phyloP scores from a whole-genome alignment of 1,140 invertebrate species.

The Drosophila pandora region DNA sequence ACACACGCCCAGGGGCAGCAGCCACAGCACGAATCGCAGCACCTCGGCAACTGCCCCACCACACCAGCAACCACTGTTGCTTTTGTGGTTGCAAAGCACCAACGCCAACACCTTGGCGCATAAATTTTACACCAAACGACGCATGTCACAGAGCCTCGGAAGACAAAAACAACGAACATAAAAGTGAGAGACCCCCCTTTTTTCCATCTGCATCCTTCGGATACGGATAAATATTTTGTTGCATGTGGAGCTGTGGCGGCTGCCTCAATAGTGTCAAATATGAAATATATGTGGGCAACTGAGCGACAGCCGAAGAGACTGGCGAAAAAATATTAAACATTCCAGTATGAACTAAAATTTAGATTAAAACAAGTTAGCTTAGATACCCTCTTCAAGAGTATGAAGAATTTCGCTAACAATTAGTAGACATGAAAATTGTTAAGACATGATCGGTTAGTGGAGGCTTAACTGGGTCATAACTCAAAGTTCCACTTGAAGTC shows the following conservation, averaged over 20 bases:
- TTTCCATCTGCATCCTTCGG: not conserved
- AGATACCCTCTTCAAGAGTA: not conserved
- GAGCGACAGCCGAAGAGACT: slow-evolving; percentile 31
- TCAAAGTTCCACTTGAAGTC: slow-evolving; percentile 25
- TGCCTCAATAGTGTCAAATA: slow-evolving; percentile 74
- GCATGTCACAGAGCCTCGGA: slow-evolving; percentile 55
- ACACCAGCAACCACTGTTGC: slow-evolving; percentile 10
- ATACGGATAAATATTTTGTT: slow-evolving; percentile 37
- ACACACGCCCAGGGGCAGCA: slow-evolving; percentile 48
- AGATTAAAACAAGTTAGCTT: too few relatives aligned
- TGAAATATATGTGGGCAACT: slow-evolving; percentile 74
- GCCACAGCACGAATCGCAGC: slow-evolving; percentile 13
- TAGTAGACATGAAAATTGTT: not conserved
- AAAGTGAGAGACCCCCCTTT: not conserved
- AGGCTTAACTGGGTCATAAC: slow-evolving; percentile 2
- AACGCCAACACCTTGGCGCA: slow-evolving; percentile 75
- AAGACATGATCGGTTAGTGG: not conserved
- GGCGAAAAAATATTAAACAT: slow-evolving; percentile 7
- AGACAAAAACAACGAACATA: not conserved
- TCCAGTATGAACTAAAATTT: not conserved
- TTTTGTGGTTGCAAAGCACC: slow-evolving; percentile 17
- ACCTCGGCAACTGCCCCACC: not conserved
- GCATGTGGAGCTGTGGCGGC: slow-evolving; percentile 54
- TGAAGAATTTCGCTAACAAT: not conserved
- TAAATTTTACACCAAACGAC: slow-evolving; percentile 76